Evolutionary conservation across 2,888 invertebrate genomes (phyloP), one percentile per base, ranked within the genome.

Genomic region (Aleiodes testaceus): DNA sequence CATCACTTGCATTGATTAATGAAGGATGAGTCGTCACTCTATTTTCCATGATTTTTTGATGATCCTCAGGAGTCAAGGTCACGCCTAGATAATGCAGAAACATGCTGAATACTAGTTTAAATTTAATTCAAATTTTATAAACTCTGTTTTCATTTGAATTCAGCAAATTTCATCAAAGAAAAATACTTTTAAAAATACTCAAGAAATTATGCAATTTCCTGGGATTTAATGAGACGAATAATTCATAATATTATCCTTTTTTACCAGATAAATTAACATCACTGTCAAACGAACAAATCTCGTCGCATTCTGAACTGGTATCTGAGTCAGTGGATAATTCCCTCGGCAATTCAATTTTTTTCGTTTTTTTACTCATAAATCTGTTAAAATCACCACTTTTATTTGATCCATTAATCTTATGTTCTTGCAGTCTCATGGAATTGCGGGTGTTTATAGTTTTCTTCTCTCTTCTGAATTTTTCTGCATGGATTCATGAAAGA

Each of bases 231-330:
- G 7, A 14, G 22, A 5, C 6, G 11, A n/a, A 36, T 5, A 49
- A 42, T 64, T 12, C 44, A 55, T 30, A 50, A 14, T 30, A 12
- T 26, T 16, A 26, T 55, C 7, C 47, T 53, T n/a, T 61, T 59
- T 78, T 75, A 83, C 84, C 82, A 72, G 74, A 72, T 0, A 84
- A 70, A 68, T 77, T 76, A 3, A 83, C 64, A 63, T 74, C 61
- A 63, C 80, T 85, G 55, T 84, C 79, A 66, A 78, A 74, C 1
- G 83, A 83, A 52, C 84, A 83, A 67, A 82, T 74, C 4, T 74
- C 71, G 1, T 73, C 70, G 70, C 79, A 82, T 14, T 79, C 74
- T 12, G 66, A 30, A 4, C 22, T 63, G 2, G 45, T n/a, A 22
- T 63, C 45, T 20, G 63, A 45, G 11, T 63, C 63, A 14, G 44